phyloP scores from a whole-genome alignment of 2,888 invertebrate genomes.

The Amphipoea oculea region DNA sequence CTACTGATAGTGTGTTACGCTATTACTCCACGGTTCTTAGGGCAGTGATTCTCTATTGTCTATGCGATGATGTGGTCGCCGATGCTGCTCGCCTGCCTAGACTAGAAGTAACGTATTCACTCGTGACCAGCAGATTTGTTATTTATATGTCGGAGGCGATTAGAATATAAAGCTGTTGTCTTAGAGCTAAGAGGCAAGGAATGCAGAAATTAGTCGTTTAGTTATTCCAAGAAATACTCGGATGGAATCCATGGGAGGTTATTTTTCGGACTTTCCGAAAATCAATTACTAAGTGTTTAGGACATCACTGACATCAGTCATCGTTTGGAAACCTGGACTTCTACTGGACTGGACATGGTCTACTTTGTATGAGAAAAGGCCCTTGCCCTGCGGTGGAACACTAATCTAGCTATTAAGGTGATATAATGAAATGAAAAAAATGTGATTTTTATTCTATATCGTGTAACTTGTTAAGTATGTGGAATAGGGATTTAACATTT shows the following conservation, averaged over 20 bases:
- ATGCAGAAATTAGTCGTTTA: neutral
- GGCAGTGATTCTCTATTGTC: neutral
- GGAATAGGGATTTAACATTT: too few species aligned
- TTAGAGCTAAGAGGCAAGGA: neutral
- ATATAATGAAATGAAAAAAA: too few species aligned
- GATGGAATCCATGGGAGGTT: neutral
- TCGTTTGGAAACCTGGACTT: too few species aligned
- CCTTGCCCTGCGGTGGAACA: too few species aligned
- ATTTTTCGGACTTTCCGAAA: too few species aligned
- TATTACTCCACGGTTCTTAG: neutral
- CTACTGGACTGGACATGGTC: too few species aligned
- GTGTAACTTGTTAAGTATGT: too few species aligned
- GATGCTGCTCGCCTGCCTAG: neutral
- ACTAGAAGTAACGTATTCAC: neutral
- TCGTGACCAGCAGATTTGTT: slow-evolving; percentile 35
- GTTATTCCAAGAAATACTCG: neutral
- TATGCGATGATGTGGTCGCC: neutral
- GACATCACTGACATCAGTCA: too few species aligned
- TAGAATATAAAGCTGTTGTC: neutral
- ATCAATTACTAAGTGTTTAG: too few species aligned
- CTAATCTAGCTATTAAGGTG: too few species aligned
- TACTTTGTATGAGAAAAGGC: too few species aligned
- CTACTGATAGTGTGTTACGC: neutral
- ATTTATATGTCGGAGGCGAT: slow-evolving; percentile 15
- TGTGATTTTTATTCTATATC: too few species aligned